Evolutionary conservation across 2,797 vertebrate genomes (phyloP).

Genomic region (Onychomys arenicola): DNA sequence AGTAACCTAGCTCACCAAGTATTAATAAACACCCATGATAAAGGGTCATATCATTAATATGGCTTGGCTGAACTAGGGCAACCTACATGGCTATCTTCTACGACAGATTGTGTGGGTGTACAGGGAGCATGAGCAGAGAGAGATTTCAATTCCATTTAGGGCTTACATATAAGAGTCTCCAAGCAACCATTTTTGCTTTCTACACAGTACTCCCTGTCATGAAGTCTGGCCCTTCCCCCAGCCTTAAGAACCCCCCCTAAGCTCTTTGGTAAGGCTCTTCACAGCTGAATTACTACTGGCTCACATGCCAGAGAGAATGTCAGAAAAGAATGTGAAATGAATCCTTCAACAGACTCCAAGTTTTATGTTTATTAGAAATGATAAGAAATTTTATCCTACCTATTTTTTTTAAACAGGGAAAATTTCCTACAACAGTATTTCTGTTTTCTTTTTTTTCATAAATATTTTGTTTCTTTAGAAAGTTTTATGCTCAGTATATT

Average conservation of each 20-base stretch:
- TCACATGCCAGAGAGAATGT: not conserved
- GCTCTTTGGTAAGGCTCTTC: not conserved
- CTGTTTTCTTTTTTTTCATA: not conserved
- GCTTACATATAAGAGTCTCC: not conserved
- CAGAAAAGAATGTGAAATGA: not conserved
- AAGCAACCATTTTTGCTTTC: constrained; percentile 1
- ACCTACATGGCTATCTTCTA: not conserved
- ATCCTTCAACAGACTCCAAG: not conserved
- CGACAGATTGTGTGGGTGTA: not conserved
- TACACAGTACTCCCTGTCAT: not conserved
- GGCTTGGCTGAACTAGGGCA: constrained; percentile 54
- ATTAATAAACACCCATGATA: constrained; percentile 76
- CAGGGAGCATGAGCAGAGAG: not conserved
- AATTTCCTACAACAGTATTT: not conserved
- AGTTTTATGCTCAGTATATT: not conserved
- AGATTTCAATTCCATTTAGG: constrained; percentile 54
- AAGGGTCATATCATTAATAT: constrained; percentile 50
- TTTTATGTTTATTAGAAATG: not conserved
- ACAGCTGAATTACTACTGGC: not conserved
- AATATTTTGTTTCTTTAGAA: constrained; percentile 3
- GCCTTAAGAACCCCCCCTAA: not conserved
- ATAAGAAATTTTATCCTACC: not conserved
- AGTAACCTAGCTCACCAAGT: constrained; percentile 68
- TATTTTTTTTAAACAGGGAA: not conserved
- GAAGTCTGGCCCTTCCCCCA: not conserved